Evolutionary conservation across 2,113 vertebrate genomes (phyloP).

Genomic region (Microcebus murinus): DNA sequence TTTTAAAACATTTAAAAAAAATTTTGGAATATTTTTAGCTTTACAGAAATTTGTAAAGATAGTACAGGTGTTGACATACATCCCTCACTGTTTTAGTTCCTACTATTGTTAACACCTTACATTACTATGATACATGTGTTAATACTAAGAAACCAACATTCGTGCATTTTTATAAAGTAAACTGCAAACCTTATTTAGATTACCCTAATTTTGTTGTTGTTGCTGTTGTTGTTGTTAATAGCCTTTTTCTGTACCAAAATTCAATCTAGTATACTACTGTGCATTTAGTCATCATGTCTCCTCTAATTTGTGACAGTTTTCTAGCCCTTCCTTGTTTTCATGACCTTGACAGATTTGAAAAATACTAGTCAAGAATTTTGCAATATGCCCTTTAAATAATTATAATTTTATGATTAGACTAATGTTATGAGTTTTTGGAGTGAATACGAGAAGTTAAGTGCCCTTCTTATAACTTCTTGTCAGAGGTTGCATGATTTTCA

Average conservation of each 20-base stretch:
- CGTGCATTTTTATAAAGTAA: background rate
- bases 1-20: background rate
- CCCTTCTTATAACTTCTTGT: background rate
- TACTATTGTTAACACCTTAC: background rate
- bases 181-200: background rate
- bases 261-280: background rate
- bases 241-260: background rate
- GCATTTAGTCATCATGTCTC: background rate
- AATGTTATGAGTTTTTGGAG: background rate
- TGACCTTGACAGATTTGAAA: background rate
- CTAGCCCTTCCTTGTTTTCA: background rate
- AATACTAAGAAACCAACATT: background rate
- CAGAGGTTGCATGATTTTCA: background rate
- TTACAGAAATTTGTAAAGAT: background rate
- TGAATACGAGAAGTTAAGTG: background rate
- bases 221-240: background rate
- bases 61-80: background rate
- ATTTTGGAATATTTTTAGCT: background rate
- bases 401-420: background rate
- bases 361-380: background rate
- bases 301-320: background rate
- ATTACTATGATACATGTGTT: background rate
- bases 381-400: background rate
- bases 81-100: background rate
- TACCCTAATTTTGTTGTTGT: background rate